Evolutionary conservation across 2,888 invertebrate species (phyloP), one percentile per base, ranked within the genome.

Genomic region (Zygaena filipendulae): DNA sequence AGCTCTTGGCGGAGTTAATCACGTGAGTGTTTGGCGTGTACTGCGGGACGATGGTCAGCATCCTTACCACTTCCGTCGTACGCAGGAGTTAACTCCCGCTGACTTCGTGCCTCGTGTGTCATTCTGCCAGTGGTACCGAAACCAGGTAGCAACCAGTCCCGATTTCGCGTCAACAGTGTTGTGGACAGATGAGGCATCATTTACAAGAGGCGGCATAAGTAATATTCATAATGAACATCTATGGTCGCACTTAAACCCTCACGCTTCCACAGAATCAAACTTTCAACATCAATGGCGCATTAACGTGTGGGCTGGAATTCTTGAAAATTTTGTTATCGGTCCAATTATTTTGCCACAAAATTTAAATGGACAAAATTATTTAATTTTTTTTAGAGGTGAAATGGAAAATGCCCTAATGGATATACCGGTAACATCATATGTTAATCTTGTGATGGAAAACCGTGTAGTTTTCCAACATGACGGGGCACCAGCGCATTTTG

Each of bases 141-240:
- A 19, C 25, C 11, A 19, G 14, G 9, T 12, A 19, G n/a, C 18
- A 19, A 25, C 18, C 16, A 25, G 18, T n/a, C 18, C 18, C 18
- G 16, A 25, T 18, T 11, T 11, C 25, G 11, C 8, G 11, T 12
- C 8, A n/a, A n/a, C 11, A n/a, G n/a, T n/a, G n/a, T 22, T 33
- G 13, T 33, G 14, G 1, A 34, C 30, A 13, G 33, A 31, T 21
- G 35, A 35, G 26, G 18, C 23, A 11, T 26, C 21, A 7, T 35
- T 35, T 26, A 31, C 25, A 2, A 24, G 11, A 19, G 10, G 16
- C 10, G 31, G 32, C 2, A 4, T 35, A 4, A 32, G 27, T 24
- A 39, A 36, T 25, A 11, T 26, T 2, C 39, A 33, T 6, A 39
- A 34, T 19, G 33, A 32, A 25, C 36, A 40, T 26, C 32, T 30